phyloP scores from a whole-genome alignment of 2,113 vertebrate genomes.

The Halcyon malimbica region DNA sequence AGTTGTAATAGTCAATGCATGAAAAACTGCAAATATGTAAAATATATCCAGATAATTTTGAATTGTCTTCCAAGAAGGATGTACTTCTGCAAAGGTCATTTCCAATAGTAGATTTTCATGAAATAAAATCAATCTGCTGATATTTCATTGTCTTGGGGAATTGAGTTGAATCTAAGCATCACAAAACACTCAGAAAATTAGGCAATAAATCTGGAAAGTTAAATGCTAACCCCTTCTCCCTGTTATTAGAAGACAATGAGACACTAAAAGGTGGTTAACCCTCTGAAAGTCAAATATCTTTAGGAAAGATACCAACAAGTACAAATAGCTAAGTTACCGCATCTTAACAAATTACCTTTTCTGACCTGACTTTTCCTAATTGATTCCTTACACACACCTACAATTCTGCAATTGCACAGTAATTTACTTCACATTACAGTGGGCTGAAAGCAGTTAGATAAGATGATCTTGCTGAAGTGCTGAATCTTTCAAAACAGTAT shows the following conservation, averaged over 20 bases:
- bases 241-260: not conserved
- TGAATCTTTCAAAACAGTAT: not conserved
- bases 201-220: not conserved
- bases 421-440: not conserved
- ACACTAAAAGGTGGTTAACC: not conserved
- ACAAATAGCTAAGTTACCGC: not conserved
- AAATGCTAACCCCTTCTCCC: not conserved
- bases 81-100: not conserved
- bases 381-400: not conserved
- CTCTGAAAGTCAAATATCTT: constrained; percentile 4
- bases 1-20: not conserved
- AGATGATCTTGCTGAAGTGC: not conserved
- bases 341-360: not conserved
- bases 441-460: not conserved
- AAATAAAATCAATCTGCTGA: constrained; percentile 4
- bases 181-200: not conserved
- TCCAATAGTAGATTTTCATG: not conserved
- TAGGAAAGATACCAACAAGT: not conserved
- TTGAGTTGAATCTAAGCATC: not conserved
- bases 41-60: not conserved
- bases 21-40: not conserved
- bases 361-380: not conserved
- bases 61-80: not conserved
- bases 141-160: not conserved
- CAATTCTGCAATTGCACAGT: not conserved